A percentile compares a stretch with the other conserved stretches of the same genome.
Evolutionary conservation across 1,140 invertebrate genomes (phyloP).

Genomic region (Dreissena rostriformis): DNA sequence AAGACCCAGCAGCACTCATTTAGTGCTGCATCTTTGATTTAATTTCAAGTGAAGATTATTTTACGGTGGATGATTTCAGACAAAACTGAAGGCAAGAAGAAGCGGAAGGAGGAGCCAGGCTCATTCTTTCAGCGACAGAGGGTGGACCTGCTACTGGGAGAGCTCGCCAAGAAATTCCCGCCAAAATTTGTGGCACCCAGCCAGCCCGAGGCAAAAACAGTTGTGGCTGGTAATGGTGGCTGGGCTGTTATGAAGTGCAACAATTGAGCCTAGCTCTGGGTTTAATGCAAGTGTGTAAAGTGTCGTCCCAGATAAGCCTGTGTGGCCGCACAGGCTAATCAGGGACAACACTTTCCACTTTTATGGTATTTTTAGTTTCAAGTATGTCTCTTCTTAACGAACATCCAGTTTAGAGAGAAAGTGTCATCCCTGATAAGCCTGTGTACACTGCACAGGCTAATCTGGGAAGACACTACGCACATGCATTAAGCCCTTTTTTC

Average conservation of each 20-base stretch:
- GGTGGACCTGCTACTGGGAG: constrained; percentile 94
- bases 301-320: not conserved
- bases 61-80: constrained; percentile 52
- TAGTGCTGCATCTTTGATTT: no score
- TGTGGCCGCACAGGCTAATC: not conserved
- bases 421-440: not conserved
- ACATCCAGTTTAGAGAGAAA: not conserved
- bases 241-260: not conserved
- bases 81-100: constrained; percentile 73
- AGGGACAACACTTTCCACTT: not conserved
- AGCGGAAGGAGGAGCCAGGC: constrained; percentile 92
- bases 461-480: not conserved
- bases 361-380: not conserved
- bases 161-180: constrained; percentile 95
- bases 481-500: no score
- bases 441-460: not conserved
- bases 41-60: no score
- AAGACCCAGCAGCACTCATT: no score
- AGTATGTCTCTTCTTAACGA: not conserved
- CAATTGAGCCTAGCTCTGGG: not conserved
- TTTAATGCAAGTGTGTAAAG: not conserved
- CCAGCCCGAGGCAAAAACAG: constrained; percentile 81
- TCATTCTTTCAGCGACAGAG: constrained; percentile 95
- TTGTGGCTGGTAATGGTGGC: not conserved
- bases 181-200: constrained; percentile 84